These are phyloP conservation scores for Halichondria panicea DNA, from an alignment of 37 sponge, comb jelly and placozoan species.

Conservation along the genomic window DNA sequence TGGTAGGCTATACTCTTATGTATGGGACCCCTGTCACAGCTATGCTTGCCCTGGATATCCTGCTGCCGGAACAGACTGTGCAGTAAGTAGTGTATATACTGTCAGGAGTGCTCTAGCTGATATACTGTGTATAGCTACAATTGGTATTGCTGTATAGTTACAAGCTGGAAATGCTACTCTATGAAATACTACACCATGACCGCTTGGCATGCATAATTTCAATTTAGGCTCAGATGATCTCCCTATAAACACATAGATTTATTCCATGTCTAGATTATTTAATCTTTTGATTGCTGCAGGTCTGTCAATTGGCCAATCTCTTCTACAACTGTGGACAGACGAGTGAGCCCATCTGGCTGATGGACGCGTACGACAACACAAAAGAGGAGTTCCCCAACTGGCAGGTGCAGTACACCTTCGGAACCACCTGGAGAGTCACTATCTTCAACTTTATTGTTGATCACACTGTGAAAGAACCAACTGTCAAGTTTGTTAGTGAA, in stretches of 20 bases:
- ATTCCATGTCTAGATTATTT: background rate
- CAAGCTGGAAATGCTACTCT: too few species aligned
- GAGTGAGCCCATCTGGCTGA: slow-evolving; percentile 13
- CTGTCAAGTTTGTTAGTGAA: slow-evolving; percentile 21
- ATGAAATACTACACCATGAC: too few species aligned
- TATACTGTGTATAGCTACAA: too few species aligned
- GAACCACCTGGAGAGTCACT: slow-evolving; percentile 29
- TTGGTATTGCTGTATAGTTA: too few species aligned
- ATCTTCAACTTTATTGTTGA: slow-evolving; percentile 23
- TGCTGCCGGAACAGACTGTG: too few species aligned
- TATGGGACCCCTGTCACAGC: slow-evolving; percentile 27
- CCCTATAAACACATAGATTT: background rate
- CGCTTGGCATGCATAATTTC: background rate
- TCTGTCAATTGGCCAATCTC: slow-evolving; percentile 28
- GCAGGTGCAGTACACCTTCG: slow-evolving; percentile 24
- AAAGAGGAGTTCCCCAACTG: background rate
- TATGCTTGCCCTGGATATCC: slow-evolving; percentile 7
- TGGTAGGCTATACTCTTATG: background rate
- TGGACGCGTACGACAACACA: background rate
- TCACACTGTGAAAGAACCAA: slow-evolving; percentile 13
- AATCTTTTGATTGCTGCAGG: background rate
- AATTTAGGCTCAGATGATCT: too few species aligned
- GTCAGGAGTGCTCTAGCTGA: too few species aligned
- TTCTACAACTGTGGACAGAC: slow-evolving; percentile 36
- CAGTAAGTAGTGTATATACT: too few species aligned